phyloP scores from a whole-genome alignment of 2,797 vertebrate genomes.

The Enteromius unitaeniatus region DNA sequence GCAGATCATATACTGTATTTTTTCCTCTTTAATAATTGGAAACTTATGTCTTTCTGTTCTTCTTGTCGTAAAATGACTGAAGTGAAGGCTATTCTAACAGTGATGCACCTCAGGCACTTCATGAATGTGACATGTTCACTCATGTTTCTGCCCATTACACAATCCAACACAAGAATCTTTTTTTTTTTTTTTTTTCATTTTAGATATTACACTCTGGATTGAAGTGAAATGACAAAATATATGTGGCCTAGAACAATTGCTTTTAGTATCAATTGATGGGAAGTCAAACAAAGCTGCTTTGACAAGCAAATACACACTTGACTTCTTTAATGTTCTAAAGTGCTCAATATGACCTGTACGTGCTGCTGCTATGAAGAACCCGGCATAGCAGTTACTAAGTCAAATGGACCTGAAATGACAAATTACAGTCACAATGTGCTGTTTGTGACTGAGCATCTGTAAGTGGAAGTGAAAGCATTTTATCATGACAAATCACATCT shows the following conservation, averaged over 20 bases:
- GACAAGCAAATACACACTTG: slow-evolving; percentile 17
- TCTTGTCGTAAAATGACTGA: not conserved
- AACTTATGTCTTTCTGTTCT: not conserved
- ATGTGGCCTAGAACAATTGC: slow-evolving; percentile 8
- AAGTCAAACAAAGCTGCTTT: not conserved
- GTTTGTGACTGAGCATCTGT: not conserved
- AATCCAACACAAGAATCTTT: not conserved
- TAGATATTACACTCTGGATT: not conserved
- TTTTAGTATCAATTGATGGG: slow-evolving; percentile 8
- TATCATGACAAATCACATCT: not conserved
- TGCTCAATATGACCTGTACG: not conserved
- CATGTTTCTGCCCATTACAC: not conserved
- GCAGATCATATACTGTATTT: not conserved
- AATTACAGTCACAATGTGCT: slow-evolving; percentile 9
- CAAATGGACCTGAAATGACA: not conserved
- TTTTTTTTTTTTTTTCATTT: not conserved
- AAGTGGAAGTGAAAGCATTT: not conserved
- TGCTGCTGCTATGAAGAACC: not conserved
- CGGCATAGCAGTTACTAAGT: not conserved
- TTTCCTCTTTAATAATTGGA: not conserved
- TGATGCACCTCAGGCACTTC: not conserved
- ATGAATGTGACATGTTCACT: slow-evolving; percentile 7
- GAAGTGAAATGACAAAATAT: not conserved
- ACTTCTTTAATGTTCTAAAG: not conserved
- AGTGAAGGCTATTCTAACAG: slow-evolving; percentile 2